These are phyloP conservation scores for Atopsyche davidsoni DNA, from an alignment of 1,140 invertebrate genomes.

Conservation along the genomic window DNA sequence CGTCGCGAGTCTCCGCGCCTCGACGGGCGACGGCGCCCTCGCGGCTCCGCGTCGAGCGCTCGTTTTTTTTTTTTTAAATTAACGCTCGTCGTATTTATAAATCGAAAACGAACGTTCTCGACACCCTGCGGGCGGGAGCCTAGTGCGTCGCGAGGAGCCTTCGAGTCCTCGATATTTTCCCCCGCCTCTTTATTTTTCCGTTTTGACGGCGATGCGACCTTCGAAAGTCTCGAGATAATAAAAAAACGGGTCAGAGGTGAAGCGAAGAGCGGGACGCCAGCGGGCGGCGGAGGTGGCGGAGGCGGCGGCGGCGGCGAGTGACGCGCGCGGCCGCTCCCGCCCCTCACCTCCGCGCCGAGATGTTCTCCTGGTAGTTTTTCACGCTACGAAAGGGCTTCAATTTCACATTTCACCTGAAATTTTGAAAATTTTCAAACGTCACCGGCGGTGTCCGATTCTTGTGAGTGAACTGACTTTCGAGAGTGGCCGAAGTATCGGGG, in stretches of 20 bases:
- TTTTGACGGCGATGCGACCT: no score
- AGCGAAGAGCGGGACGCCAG: conserved; percentile 18
- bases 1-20: no score
- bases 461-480: conserved; percentile 5
- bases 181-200: no score
- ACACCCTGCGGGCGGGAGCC: no score
- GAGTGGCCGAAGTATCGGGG: no score
- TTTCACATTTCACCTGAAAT: conserved; percentile 28
- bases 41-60: no score
- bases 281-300: not conserved
- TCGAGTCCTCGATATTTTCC: no score
- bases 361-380: conserved; percentile 30
- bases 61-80: no score
- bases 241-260: conserved; percentile 32
- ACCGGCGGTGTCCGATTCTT: not conserved
- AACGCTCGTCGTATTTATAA: no score
- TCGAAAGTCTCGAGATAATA: conserved; percentile 22
- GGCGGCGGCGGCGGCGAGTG: not conserved
- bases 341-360: conserved; percentile 1
- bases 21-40: no score
- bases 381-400: conserved; percentile 32
- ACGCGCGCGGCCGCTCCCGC: conserved; percentile 1
- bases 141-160: no score
- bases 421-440: conserved; percentile 22
- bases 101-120: no score